Evolutionary conservation across 2,797 vertebrate genomes (phyloP), one percentile per base, ranked within the genome.

Genomic region (Cuniculus paca): DNA sequence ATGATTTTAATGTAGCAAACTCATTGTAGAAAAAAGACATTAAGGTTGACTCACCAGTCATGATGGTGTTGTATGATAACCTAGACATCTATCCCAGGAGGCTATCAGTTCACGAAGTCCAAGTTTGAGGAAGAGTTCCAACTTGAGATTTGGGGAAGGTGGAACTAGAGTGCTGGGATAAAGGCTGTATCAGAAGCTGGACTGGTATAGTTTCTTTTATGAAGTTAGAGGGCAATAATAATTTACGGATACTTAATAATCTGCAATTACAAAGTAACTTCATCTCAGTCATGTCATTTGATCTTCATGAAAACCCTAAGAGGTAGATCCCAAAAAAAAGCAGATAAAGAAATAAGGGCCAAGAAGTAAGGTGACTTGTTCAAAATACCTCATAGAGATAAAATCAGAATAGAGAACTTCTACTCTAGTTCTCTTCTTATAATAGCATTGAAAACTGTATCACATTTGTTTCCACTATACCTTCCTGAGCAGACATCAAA

Each of bases 281-380:
- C 52, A 90, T 60, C 54, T 70, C n/a, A 68, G 65, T 36, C 0
- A 22, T 36, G 19, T 36, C 65, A 36, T 68, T 65, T 65, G 63
- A 65, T n/a, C 63, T 65, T n/a, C 63, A 65, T 65, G 63, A 65
- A 65, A n/a, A 63, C 7, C 17, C 65, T 36, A 68, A 63, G 65
- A 68, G 8, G n/a, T 13, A 91, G 45, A 36, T 19, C 17, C 65
- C 36, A 6, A n/a, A 68, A 68, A 63, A 36, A 68, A 42, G 19
- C 31, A 20, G 58, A 45, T 68, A 48, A 82, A 87, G 82, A 94
- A 87, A 70, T 24, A 82, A 77, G 42, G 52, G 83, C 28, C 56
- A 50, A 92, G 50, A 85, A 20, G 48, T 52, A 80, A 88, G 63
- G 6, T 65, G 65, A 74, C 85, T 94, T 79, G 26, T 84, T 95